A percentile compares a stretch with the other conserved stretches of the same genome.
phyloP scores from a whole-genome alignment of 1,140 invertebrate genomes.

The Limonius californicus region DNA sequence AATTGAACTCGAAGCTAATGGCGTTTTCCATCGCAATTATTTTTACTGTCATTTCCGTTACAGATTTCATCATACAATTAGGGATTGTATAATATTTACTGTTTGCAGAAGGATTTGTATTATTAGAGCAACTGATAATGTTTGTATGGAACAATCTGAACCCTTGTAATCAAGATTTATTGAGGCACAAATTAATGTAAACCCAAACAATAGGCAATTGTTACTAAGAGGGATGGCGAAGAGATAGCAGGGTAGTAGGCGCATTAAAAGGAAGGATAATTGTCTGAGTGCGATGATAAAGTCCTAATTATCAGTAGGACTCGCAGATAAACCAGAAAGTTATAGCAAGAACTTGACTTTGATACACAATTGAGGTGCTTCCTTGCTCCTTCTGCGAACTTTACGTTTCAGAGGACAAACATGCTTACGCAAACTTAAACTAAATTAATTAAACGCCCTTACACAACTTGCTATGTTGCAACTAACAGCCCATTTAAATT shows the following conservation, averaged over 20 bases:
- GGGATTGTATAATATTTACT: neutral
- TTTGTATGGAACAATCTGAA: neutral
- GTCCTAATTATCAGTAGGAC: neutral
- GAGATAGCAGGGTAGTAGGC: neutral
- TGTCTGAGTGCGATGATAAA: slow-evolving; percentile 1
- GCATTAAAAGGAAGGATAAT: slow-evolving; percentile 1
- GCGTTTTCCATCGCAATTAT: no score
- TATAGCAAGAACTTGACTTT: neutral
- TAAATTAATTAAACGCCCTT: no score
- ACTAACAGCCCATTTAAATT: neutral
- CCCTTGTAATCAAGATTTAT: slow-evolving; percentile 1
- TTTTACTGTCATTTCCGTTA: no score
- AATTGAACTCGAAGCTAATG: no score
- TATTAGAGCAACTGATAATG: neutral
- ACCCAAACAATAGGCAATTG: slow-evolving; percentile 1
- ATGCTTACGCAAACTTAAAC: neutral
- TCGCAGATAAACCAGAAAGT: neutral
- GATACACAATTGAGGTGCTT: neutral
- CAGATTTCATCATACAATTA: neutral
- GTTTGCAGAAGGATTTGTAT: neutral
- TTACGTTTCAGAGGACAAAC: neutral
- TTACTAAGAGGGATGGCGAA: neutral
- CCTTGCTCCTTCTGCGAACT: neutral
- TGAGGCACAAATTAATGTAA: slow-evolving; percentile 1
- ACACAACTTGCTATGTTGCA: no score